A percentile compares a stretch with the other conserved stretches of the same genome.
Evolutionary conservation across 2,888 invertebrate species (phyloP).

Genomic region (Eurytoma californica): DNA sequence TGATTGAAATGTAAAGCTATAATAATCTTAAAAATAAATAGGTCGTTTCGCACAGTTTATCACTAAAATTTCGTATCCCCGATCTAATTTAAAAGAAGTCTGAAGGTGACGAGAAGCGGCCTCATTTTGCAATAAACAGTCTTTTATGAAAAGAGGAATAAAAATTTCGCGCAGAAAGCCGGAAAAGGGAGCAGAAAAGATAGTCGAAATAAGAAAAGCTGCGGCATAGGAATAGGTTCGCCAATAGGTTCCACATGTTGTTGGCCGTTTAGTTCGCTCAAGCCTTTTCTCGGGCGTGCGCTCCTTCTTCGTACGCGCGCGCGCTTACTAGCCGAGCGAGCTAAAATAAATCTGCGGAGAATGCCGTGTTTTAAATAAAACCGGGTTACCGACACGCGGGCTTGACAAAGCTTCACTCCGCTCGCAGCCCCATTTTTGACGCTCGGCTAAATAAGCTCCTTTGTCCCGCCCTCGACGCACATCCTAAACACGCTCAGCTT

Average conservation of each 20-base stretch:
- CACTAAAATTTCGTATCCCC: slow-evolving; percentile 17
- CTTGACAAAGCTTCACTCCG: slow-evolving; percentile 52
- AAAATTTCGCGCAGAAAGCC: neutral
- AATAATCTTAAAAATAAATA: no score
- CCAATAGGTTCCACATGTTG: no score
- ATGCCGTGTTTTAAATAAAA: slow-evolving; percentile 71
- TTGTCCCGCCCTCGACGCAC: slow-evolving; percentile 1
- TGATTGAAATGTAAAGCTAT: no score
- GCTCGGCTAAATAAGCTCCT: slow-evolving; percentile 46
- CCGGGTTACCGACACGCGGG: slow-evolving; percentile 63
- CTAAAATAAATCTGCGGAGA: slow-evolving; percentile 70
- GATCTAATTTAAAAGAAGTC: slow-evolving; percentile 4
- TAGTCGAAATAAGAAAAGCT: neutral
- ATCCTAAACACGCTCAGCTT: no score
- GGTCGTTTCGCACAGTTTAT: neutral
- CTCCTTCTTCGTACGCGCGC: slow-evolving; percentile 5
- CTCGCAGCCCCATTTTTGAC: slow-evolving; percentile 42
- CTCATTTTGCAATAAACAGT: neutral
- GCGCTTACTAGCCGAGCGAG: slow-evolving; percentile 62
- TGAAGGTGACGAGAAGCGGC: neutral
- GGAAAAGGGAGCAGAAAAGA: no score
- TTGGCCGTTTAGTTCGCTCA: no score
- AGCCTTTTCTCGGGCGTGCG: neutral
- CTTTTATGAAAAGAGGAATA: neutral
- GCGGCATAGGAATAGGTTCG: neutral